phyloP scores from a whole-genome alignment of 2,797 vertebrate species.

The Ataeniobius toweri region DNA sequence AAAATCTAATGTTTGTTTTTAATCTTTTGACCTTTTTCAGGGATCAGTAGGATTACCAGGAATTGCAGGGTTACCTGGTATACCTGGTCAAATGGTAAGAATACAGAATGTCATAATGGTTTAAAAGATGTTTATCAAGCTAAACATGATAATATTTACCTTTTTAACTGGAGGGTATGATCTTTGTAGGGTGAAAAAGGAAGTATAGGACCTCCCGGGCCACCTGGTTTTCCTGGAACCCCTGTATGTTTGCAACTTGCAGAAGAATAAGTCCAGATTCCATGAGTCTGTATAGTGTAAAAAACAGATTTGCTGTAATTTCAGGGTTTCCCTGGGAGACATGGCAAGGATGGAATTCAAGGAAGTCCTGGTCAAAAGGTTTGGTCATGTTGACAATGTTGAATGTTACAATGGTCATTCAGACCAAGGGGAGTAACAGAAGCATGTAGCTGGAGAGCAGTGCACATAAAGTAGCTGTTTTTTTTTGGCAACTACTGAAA shows the following conservation, averaged over 20 bases:
- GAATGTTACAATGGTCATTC: slow-evolving; percentile 32
- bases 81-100: slow-evolving; percentile 87
- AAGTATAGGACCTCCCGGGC: slow-evolving; percentile 83
- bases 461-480: slow-evolving; percentile 20
- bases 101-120: not conserved
- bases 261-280: not conserved
- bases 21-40: slow-evolving; percentile 66
- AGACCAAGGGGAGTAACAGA: slow-evolving; percentile 37
- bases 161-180: slow-evolving; percentile 23
- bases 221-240: slow-evolving; percentile 85
- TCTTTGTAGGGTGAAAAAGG: slow-evolving; percentile 89
- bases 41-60: slow-evolving; percentile 87
- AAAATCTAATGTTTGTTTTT: not conserved
- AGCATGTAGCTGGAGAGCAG: slow-evolving; percentile 30
- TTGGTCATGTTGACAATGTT: slow-evolving; percentile 46
- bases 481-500: slow-evolving; percentile 59
- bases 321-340: slow-evolving; percentile 88
- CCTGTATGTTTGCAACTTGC: slow-evolving; percentile 79
- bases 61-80: slow-evolving; percentile 83
- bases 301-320: slow-evolving; percentile 28
- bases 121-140: not conserved
- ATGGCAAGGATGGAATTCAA: slow-evolving; percentile 87
- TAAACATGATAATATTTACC: slow-evolving; percentile 6
- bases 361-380: slow-evolving; percentile 92
- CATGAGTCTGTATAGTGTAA: not conserved